Base-by-base conservation (phyloP, 1,140 invertebrate genomes). In the Agrypnia vestita region DNA sequence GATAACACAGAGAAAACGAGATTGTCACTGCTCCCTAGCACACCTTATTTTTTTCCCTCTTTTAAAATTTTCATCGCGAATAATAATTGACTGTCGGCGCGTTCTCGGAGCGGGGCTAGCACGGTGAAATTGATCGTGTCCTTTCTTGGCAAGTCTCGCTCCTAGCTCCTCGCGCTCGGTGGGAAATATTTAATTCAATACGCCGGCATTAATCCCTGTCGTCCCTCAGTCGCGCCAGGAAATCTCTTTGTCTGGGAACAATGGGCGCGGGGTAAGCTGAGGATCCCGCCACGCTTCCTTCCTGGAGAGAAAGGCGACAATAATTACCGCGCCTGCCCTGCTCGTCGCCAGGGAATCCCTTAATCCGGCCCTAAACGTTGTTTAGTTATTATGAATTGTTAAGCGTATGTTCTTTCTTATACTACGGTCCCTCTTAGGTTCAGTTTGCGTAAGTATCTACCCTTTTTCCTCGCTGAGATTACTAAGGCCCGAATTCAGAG, bases 151-250 rank as follows among this genome's bases (percentile, higher is more conserved):
- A 59, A 59, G 15, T 19, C 15, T 56, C n/a, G 13, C 15, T 53
- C 13, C 7, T 55, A 55, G 19, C 19, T 55, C 55, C 11, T 59
- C 55, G 6, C 55, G 8, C 55, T 15, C 55, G 55, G 53, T 15
- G 17, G 55, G 55, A 59, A 59, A 59, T 59, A 59, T 59, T 59
- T 59, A 59, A 59, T 59, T 59, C 17, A 59, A 59, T 4, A 12
- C 55, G 8, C 21, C 55, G 55, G 55, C 55, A 11, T 19, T 21
- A 15, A 11, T 59, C 55, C 21, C 15, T 59, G 55, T 59, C 55
- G 55, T n/a, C 8, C 55, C 55, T 59, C 55, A 19, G 55, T 59
- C 55, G 55, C 55, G 15, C 55, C 55, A 21, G 55, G 55, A 59
- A 21, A 19, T 59, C 55, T 59, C n/a, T 4, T 19, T 9, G 53